Conservation (phyloP, 2,113 vertebrate genomes). For the Phaethon lepturus region DNA sequence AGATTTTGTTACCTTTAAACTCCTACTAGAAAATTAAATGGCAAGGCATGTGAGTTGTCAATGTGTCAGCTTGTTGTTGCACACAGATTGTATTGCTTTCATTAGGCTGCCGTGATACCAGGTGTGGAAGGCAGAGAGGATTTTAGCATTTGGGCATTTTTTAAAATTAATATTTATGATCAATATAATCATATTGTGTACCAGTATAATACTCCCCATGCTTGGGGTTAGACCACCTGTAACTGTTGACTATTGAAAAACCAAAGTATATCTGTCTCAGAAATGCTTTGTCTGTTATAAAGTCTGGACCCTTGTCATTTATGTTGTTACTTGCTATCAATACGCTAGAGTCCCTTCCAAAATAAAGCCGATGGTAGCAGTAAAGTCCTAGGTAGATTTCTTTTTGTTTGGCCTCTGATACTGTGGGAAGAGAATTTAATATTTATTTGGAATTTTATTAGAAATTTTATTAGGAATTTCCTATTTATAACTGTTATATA, state of each 20-base stretch:
- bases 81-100: neutral
- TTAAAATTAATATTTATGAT: neutral
- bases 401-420: neutral
- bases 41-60: neutral
- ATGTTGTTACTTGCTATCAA: neutral
- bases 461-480: neutral
- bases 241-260: neutral
- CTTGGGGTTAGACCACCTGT: neutral
- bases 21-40: neutral
- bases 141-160: neutral
- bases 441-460: neutral
- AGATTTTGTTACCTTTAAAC: neutral
- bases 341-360: neutral
- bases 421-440: neutral
- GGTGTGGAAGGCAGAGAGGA: neutral
- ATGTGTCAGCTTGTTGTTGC: neutral
- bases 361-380: neutral
- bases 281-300: neutral
- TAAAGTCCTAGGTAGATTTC: neutral
- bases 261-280: neutral
- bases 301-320: neutral
- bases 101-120: neutral
- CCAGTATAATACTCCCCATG: accelerated
- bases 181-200: accelerated
- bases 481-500: neutral